phyloP scores from a whole-genome alignment of 2,888 invertebrate genomes.

The Coronaproctus castanopsis region DNA sequence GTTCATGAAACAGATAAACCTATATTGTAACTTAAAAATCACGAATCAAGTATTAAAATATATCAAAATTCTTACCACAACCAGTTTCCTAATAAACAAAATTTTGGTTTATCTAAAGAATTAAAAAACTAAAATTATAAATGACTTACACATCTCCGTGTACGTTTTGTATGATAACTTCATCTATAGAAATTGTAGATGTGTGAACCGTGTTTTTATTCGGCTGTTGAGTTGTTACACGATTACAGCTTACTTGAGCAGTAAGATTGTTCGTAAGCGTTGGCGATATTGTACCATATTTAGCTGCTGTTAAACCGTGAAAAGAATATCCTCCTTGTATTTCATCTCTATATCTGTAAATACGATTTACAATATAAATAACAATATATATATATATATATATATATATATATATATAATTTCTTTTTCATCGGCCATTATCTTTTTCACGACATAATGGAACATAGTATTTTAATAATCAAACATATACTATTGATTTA shows the following conservation, averaged over 20 bases:
- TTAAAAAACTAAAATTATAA: too few relatives aligned
- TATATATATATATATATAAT: too few relatives aligned
- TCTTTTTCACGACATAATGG: too few relatives aligned
- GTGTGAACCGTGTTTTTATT: slow-evolving; percentile 5
- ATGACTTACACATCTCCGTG: slow-evolving; percentile 9
- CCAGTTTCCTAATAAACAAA: too few relatives aligned
- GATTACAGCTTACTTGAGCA: slow-evolving; percentile 10
- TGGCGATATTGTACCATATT: slow-evolving; percentile 23
- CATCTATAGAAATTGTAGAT: slow-evolving; percentile 3
- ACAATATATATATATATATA: too few relatives aligned
- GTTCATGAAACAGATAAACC: neutral
- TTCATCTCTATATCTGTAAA: slow-evolving; percentile 23
- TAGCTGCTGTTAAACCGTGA: slow-evolving; percentile 27
- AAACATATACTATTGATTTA: too few relatives aligned
- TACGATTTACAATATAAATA: too few relatives aligned
- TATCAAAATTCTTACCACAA: too few relatives aligned
- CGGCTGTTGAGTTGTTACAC: neutral
- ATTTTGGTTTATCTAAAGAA: neutral
- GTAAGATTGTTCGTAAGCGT: slow-evolving; percentile 21
- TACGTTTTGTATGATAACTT: slow-evolving; percentile 9
- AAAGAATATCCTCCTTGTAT: slow-evolving; percentile 24
- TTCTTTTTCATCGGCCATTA: too few relatives aligned
- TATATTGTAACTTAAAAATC: neutral
- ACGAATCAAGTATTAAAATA: too few relatives aligned
- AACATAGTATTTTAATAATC: too few relatives aligned